phyloP scores from a whole-genome alignment of 2,113 vertebrate genomes.

The Tachycineta bicolor region DNA sequence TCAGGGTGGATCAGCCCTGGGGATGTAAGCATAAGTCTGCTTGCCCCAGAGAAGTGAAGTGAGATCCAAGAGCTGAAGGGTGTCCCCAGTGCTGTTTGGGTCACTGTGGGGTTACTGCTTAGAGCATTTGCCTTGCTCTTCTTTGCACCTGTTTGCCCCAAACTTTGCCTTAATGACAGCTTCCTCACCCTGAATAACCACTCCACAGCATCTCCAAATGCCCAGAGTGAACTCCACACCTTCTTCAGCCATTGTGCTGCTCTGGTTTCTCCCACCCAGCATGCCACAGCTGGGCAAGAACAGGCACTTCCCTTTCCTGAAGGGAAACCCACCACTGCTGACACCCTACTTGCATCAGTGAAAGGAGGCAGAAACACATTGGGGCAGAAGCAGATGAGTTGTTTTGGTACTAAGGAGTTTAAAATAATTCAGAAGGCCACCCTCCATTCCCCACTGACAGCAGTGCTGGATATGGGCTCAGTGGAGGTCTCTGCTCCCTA shows the following conservation, averaged over 20 bases:
- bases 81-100: rapidly evolving
- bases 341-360: not conserved
- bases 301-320: rapidly evolving
- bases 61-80: not conserved
- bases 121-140: not conserved
- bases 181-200: not conserved
- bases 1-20: not conserved
- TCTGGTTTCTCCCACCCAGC: not conserved
- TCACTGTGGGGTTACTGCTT: not conserved
- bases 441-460: not conserved
- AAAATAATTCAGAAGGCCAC: not conserved
- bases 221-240: not conserved
- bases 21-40: not conserved
- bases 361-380: not conserved
- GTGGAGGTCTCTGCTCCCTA: not conserved
- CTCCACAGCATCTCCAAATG: not conserved
- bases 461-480: not conserved
- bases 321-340: not conserved
- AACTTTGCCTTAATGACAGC: not conserved
- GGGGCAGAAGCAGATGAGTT: not conserved
- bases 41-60: not conserved
- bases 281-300: not conserved
- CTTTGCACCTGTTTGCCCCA: not conserved
- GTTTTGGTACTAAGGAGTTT: not conserved
- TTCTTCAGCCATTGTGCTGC: not conserved